Evolutionary conservation across 2,797 vertebrate genomes (phyloP).

Genomic region (Thaleichthys pacificus): DNA sequence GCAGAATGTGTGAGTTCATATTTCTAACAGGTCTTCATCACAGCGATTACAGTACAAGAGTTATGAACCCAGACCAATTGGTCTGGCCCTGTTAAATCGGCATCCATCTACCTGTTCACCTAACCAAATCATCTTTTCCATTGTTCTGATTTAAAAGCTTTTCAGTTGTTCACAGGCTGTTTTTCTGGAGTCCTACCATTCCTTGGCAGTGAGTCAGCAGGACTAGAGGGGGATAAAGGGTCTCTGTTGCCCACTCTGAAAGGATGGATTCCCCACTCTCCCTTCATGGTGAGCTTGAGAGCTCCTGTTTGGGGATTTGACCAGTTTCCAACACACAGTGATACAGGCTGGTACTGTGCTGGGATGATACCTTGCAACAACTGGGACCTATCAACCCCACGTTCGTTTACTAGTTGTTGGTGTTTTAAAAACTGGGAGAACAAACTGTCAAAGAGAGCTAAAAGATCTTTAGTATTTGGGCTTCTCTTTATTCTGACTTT

Average conservation of each 20-base stretch:
- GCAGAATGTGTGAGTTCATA: neutral
- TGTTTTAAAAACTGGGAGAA: too few relatives aligned
- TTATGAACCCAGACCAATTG: neutral
- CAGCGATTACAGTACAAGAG: neutral
- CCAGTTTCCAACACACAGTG: conserved; percentile 24
- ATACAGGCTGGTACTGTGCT: conserved; percentile 27
- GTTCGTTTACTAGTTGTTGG: conserved; percentile 21
- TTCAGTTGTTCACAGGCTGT: conserved; percentile 23
- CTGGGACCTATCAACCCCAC: conserved; percentile 19
- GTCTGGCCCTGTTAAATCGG: neutral
- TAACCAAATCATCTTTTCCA: neutral
- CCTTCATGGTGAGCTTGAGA: conserved; percentile 21
- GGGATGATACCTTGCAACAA: conserved; percentile 45
- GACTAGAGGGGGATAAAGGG: conserved; percentile 30
- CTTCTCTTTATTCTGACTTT: too few relatives aligned
- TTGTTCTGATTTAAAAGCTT: neutral
- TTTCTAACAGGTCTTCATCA: neutral
- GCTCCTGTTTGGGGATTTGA: conserved; percentile 30
- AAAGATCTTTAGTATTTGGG: too few relatives aligned
- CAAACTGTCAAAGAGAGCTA: too few relatives aligned
- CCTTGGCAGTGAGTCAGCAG: conserved; percentile 11
- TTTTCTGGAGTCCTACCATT: conserved; percentile 22
- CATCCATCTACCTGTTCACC: neutral
- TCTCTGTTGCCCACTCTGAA: conserved; percentile 37
- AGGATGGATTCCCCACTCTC: conserved; percentile 27